These are phyloP conservation scores for Steinernema scapterisci DNA, from an alignment of 2,888 invertebrate species.

Conservation along the genomic window DNA sequence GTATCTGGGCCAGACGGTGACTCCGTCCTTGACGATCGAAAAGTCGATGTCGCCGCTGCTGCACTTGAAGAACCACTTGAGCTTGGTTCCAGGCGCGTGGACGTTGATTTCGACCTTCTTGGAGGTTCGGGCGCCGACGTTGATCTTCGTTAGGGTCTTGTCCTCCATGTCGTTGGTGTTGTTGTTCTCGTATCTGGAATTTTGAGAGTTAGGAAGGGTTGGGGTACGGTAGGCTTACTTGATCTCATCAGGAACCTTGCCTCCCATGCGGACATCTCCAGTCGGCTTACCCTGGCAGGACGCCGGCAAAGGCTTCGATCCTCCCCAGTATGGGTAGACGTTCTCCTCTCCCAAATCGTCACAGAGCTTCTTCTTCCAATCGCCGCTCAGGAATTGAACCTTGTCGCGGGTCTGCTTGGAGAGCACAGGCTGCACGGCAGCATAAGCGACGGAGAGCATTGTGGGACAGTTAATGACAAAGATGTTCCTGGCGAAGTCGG, in stretches of 20 bases:
- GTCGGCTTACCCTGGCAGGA: slow-evolving; percentile 32
- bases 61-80: slow-evolving; percentile 46
- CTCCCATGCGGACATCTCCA: slow-evolving; percentile 58
- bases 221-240: background rate
- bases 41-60: slow-evolving; percentile 46
- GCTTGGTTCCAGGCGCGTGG: slow-evolving; percentile 17
- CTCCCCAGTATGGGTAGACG: slow-evolving; percentile 46
- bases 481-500: slow-evolving; percentile 42
- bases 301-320: slow-evolving; percentile 30
- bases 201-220: background rate
- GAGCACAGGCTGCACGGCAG: slow-evolving; percentile 46
- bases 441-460: slow-evolving; percentile 44
- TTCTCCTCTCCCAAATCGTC: slow-evolving; percentile 47
- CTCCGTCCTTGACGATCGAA: slow-evolving; percentile 33
- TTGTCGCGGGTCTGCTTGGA: slow-evolving; percentile 49
- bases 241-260: slow-evolving; percentile 48
- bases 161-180: slow-evolving; percentile 51
- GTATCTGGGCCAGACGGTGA: slow-evolving; percentile 38
- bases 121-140: slow-evolving; percentile 53
- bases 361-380: slow-evolving; percentile 40
- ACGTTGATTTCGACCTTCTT: slow-evolving; percentile 33
- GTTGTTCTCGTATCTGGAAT: slow-evolving; percentile 40
- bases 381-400: slow-evolving; percentile 39
- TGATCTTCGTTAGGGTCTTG: slow-evolving; percentile 46
- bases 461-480: slow-evolving; percentile 46